Percentiles rank a stretch among this genome's conserved stretches.
phyloP scores from a whole-genome alignment of 2,113 vertebrate genomes.

The Solea senegalensis region DNA sequence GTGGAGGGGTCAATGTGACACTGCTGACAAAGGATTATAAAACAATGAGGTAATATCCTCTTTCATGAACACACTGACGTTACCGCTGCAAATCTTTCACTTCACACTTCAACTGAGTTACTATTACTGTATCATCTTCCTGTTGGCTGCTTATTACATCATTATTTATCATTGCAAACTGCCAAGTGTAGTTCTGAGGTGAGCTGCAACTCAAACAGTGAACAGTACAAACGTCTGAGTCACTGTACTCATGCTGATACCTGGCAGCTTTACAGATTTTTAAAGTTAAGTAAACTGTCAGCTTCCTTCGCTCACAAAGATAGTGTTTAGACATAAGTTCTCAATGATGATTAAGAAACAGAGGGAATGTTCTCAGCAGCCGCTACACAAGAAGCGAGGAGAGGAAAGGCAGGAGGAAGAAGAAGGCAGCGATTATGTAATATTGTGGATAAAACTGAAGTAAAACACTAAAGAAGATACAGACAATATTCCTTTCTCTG shows the following conservation, averaged over 20 bases:
- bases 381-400: too few species aligned
- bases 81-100: background rate
- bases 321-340: background rate
- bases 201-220: constrained; percentile 56
- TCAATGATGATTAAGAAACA: too few species aligned
- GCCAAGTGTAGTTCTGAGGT: constrained; percentile 49
- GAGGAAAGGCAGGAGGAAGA: too few species aligned
- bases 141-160: constrained; percentile 39
- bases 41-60: too few species aligned
- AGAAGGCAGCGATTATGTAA: too few species aligned
- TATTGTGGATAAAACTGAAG: too few species aligned
- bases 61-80: background rate
- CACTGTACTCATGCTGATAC: constrained; percentile 40
- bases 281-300: constrained; percentile 22
- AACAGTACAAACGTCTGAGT: constrained; percentile 43
- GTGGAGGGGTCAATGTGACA: too few species aligned
- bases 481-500: constrained; percentile 5
- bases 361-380: too few species aligned
- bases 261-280: constrained; percentile 24
- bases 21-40: too few species aligned
- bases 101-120: constrained; percentile 32
- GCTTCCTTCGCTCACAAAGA: background rate
- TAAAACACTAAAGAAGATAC: background rate
- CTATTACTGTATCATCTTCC: constrained; percentile 28
- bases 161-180: constrained; percentile 57